These are phyloP conservation scores for Lymantria monacha DNA, from an alignment of 2,888 invertebrate species.

Conservation along the genomic window DNA sequence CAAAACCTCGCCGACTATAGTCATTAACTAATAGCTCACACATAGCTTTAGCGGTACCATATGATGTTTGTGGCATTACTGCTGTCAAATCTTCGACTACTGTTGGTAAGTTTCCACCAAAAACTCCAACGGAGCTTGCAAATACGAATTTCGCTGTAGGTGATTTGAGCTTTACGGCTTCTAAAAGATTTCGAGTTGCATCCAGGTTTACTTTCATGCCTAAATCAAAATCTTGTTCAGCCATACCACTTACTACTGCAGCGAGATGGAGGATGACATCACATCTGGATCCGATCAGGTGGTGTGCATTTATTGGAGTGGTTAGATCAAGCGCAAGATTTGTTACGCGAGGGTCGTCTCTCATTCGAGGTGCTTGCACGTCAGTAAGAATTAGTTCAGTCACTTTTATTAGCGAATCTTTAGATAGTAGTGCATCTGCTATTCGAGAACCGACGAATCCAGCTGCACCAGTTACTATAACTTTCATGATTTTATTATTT, in stretches of 20 bases:
- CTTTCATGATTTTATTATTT: conserved; percentile 44
- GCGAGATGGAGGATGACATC: conserved; percentile 64
- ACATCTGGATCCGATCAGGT: conserved; percentile 39
- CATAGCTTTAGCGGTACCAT: conserved; percentile 67
- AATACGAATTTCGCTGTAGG: conserved; percentile 53
- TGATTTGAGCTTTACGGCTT: conserved; percentile 46
- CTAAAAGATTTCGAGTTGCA: conserved; percentile 59
- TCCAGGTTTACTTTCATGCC: conserved; percentile 66
- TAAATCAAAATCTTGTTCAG: conserved; percentile 64
- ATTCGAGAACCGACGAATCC: conserved; percentile 57
- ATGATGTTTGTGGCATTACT: conserved; percentile 60
- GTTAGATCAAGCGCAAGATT: conserved; percentile 31
- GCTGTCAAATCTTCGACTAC: conserved; percentile 53
- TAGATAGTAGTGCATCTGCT: conserved; percentile 41
- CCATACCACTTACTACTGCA: conserved; percentile 67
- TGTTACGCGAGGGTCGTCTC: conserved; percentile 40
- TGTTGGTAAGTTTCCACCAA: conserved; percentile 55
- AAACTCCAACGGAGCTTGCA: conserved; percentile 60
- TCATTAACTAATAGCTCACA: conserved; percentile 65
- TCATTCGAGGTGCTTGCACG: conserved; percentile 16
- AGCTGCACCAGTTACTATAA: conserved; percentile 61
- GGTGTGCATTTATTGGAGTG: conserved; percentile 39
- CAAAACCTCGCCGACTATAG: conserved; percentile 61
- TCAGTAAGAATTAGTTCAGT: conserved; percentile 46
- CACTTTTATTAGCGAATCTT: conserved; percentile 36